Percentiles rank a stretch among this genome's conserved stretches.
phyloP scores from a whole-genome alignment of 2,888 invertebrate genomes.

The Leuctra nigra region DNA sequence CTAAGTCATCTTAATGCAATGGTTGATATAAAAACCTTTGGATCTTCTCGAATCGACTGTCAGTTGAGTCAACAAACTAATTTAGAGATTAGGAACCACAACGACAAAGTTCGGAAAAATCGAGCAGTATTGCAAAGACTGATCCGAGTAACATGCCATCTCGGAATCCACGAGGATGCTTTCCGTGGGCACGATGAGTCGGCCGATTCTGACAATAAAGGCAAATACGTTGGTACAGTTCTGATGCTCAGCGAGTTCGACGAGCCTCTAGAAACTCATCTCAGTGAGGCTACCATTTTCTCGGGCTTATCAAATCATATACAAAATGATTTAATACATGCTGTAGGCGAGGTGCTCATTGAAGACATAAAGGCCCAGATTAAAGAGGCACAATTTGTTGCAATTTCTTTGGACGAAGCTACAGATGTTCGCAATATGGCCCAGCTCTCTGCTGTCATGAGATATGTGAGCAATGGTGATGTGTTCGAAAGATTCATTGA shows the following conservation, averaged over 20 bases:
- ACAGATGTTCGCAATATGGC: background rate
- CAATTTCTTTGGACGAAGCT: background rate
- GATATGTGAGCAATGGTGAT: background rate
- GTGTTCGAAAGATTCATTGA: background rate
- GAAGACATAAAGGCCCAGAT: background rate
- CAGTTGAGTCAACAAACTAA: background rate
- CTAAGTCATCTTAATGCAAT: background rate
- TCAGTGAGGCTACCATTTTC: background rate
- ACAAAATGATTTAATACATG: background rate
- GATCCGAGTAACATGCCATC: background rate
- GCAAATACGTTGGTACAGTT: background rate
- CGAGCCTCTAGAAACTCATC: background rate
- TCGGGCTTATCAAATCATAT: slow-evolving; percentile 1
- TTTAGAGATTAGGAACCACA: background rate
- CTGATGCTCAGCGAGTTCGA: background rate
- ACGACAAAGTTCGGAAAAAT: background rate
- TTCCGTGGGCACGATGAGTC: background rate
- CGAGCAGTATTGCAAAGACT: background rate
- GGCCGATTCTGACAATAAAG: background rate
- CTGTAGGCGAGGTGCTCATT: background rate
- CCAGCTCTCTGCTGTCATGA: background rate
- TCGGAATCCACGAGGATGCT: background rate
- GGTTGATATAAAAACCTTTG: background rate
- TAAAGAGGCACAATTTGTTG: background rate
- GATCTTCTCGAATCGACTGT: background rate